A percentile compares a stretch with the other conserved stretches of the same genome.
phyloP scores from a whole-genome alignment of 1,140 invertebrate genomes.

The Cardiocondyla obscurior region DNA sequence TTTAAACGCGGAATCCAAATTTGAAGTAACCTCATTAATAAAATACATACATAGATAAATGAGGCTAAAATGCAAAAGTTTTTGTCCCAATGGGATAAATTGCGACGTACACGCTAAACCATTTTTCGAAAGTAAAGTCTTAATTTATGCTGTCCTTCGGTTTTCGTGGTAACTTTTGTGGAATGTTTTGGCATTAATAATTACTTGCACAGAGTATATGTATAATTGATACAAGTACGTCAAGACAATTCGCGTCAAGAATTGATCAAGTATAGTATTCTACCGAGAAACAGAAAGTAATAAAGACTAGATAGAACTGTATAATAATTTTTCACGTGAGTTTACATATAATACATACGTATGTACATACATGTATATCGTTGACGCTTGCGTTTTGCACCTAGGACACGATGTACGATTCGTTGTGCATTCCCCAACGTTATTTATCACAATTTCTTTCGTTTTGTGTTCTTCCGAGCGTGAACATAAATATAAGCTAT shows the following conservation, averaged over 20 bases:
- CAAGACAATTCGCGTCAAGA: neutral
- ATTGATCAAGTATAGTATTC: slow-evolving; percentile 7
- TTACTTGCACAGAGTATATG: neutral
- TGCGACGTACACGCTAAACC: neutral
- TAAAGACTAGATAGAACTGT: too few relatives aligned
- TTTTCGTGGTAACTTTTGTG: neutral
- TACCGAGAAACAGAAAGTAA: neutral
- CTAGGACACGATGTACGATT: slow-evolving; percentile 38
- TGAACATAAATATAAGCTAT: neutral
- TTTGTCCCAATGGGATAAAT: neutral
- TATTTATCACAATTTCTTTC: slow-evolving; percentile 16
- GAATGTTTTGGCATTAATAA: slow-evolving; percentile 1
- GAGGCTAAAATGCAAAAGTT: neutral
- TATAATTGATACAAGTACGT: neutral
- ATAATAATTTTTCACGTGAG: neutral
- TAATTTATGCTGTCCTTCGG: neutral
- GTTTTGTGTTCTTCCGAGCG: neutral
- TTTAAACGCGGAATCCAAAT: too few relatives aligned
- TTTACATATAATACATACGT: too few relatives aligned
- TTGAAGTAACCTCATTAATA: neutral
- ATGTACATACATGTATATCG: neutral
- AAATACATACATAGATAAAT: neutral
- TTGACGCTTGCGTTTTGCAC: slow-evolving; percentile 25
- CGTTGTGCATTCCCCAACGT: slow-evolving; percentile 27
- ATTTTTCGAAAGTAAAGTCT: neutral